Conservation (phyloP, 2,797 vertebrate species). For the Phoxinus dragarum region DNA sequence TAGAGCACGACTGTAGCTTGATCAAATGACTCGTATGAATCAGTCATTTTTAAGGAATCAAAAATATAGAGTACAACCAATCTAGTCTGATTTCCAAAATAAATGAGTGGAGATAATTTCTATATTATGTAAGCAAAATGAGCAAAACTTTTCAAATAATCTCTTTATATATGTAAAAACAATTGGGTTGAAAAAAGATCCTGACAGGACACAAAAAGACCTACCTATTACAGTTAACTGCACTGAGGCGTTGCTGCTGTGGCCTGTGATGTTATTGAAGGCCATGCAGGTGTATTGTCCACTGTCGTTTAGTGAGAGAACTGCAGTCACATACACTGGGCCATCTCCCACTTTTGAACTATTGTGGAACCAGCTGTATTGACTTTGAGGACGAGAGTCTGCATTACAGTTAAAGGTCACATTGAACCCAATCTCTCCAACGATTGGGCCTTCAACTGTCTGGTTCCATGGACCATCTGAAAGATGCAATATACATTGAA, state of each 20-base stretch:
- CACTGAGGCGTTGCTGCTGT: constrained; percentile 52
- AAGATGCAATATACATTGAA: constrained; percentile 19
- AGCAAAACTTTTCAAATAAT: neutral
- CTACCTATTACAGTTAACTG: constrained; percentile 72
- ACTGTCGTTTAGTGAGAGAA: constrained; percentile 63
- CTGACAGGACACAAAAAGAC: neutral
- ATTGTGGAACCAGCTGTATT: constrained; percentile 73
- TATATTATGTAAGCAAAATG: neutral
- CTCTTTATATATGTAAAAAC: neutral
- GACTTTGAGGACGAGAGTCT: constrained; percentile 65
- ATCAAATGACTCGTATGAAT: neutral
- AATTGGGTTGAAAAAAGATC: neutral
- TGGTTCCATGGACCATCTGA: constrained; percentile 59
- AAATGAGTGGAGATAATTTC: neutral
- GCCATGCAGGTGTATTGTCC: constrained; percentile 73
- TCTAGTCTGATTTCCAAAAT: neutral
- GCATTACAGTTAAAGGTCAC: constrained; percentile 67
- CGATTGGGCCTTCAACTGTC: constrained; percentile 59
- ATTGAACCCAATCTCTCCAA: constrained; percentile 49
- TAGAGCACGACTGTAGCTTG: neutral
- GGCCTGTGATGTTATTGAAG: constrained; percentile 67
- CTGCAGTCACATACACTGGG: constrained; percentile 38
- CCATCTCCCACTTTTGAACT: constrained; percentile 50
- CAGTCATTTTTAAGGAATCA: too few relatives aligned
- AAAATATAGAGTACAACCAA: too few relatives aligned